Evolutionary conservation across 2,888 invertebrate genomes (phyloP), one percentile per base, ranked within the genome.

Genomic region (Acanthoscelides obtectus): DNA sequence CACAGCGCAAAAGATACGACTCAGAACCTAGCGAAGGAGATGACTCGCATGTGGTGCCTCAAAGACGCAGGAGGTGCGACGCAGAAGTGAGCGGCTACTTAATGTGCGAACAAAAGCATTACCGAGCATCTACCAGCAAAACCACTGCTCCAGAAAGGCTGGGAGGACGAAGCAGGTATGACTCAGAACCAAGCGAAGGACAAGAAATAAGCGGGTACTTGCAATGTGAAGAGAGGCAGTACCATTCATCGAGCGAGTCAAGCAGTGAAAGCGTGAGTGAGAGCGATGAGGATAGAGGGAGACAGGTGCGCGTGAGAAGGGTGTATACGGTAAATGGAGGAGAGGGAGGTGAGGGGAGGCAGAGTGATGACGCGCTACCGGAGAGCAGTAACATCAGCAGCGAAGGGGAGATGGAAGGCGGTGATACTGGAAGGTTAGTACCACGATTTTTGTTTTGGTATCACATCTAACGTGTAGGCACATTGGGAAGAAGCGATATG

Each of bases 171-270:
- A 45, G 45, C 45, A 45, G 45, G 12, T 45, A 68, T 21, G 72
- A 68, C 4, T 45, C 45, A 12, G 45, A 45, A 12, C 45, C 45
- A 1, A 45, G 45, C 12, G 45, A 45, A 17, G 77, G 75, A 21
- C 76, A 75, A 22, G 80, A 79, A 66, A 67, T 81, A n/a, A 77
- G 74, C 25, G 87, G 87, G 8, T 86, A 87, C 79, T 79, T 88
- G 70, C 84, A 84, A 71, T 85, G 86, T 65, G 87, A 91, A 80
- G 89, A 88, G 81, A 87, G 89, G 67, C 45, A 17, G 45, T 89
- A 78, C 73, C 85, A 86, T 63, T 87, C 88, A 20, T 73, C 76
- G 20, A 76, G 71, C 67, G 79, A 77, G 64, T 74, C 87, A 22
- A 75, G 76, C 64, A 64, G 64, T 64, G 22, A 8, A 68, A 77